Evolutionary conservation across 1,140 invertebrate species (phyloP).

Genomic region (Procambarus clarkii): DNA sequence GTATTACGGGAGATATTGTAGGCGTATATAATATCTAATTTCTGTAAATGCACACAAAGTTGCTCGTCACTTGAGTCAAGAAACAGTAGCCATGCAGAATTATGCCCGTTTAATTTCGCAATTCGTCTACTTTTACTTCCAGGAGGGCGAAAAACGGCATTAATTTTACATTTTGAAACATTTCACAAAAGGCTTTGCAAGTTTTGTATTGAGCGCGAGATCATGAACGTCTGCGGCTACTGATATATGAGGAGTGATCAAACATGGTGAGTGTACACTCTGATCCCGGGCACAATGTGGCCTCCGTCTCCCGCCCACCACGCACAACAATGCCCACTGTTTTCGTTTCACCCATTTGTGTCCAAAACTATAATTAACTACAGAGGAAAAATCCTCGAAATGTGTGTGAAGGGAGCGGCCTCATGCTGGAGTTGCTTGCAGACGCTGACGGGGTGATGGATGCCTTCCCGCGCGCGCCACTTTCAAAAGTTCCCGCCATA

Average conservation of each 20-base stretch:
- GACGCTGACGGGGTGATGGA: slow-evolving; percentile 65
- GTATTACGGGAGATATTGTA: background rate
- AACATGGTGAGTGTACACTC: slow-evolving; percentile 48
- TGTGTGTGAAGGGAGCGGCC: slow-evolving; percentile 44
- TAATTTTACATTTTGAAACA: slow-evolving; percentile 55
- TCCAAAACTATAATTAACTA: slow-evolving; percentile 66
- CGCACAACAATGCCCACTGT: slow-evolving; percentile 51
- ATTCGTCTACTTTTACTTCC: slow-evolving; percentile 17
- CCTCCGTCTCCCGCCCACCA: slow-evolving; percentile 41
- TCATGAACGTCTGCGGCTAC: slow-evolving; percentile 40
- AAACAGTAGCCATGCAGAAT: background rate
- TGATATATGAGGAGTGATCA: slow-evolving; percentile 65
- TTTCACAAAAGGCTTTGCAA: slow-evolving; percentile 19
- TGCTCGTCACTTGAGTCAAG: background rate
- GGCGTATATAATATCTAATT: background rate
- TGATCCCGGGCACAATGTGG: slow-evolving; percentile 48
- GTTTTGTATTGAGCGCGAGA: slow-evolving; percentile 44
- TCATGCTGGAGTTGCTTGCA: slow-evolving; percentile 55
- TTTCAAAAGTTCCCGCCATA: slow-evolving; percentile 39
- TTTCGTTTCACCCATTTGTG: slow-evolving; percentile 60
- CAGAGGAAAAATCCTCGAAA: slow-evolving; percentile 57
- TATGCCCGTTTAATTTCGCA: background rate
- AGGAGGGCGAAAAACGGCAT: slow-evolving; percentile 31
- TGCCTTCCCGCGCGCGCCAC: slow-evolving; percentile 52
- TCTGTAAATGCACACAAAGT: background rate